A percentile compares a stretch with the other conserved stretches of the same genome.
phyloP scores from a whole-genome alignment of 2,113 vertebrate species.

The Fukomys damarensis region DNA sequence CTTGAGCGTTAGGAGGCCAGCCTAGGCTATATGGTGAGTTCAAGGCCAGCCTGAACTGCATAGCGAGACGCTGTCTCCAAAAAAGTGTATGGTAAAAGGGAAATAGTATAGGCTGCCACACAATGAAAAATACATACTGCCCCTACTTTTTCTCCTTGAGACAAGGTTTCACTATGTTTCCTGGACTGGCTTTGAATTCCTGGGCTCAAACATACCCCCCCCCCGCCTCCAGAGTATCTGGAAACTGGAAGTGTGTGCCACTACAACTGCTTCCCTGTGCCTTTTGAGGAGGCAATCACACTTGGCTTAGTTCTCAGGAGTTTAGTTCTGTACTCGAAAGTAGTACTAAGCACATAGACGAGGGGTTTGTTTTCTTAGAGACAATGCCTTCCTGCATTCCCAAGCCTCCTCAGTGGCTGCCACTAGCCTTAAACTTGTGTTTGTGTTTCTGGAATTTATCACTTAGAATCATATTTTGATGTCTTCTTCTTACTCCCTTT shows the following conservation, averaged over 20 bases:
- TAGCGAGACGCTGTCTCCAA: not conserved
- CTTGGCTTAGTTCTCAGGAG: not conserved
- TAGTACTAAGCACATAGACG: not conserved
- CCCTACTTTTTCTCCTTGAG: not conserved
- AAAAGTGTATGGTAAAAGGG: not conserved
- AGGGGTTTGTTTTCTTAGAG: not conserved
- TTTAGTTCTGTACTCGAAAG: conserved; percentile 26
- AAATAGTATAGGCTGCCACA: not conserved
- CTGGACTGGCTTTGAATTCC: not conserved
- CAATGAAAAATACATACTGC: not conserved
- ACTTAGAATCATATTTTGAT: conserved; percentile 25
- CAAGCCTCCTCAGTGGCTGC: not conserved
- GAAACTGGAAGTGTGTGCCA: not conserved
- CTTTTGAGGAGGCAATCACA: not conserved
- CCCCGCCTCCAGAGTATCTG: not conserved
- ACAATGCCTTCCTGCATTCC: not conserved
- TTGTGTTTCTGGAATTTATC: not conserved
- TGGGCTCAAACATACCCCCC: not conserved
- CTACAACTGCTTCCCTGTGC: not conserved
- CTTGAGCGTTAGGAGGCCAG: not conserved
- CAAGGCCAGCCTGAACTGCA: not conserved
- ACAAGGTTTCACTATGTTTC: not conserved
- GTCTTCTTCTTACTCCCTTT: not conserved
- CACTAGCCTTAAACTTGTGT: not conserved
- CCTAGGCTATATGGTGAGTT: not conserved